Evolutionary conservation across 1,140 invertebrate species (phyloP).

Genomic region (Chironomus striatipennis): DNA sequence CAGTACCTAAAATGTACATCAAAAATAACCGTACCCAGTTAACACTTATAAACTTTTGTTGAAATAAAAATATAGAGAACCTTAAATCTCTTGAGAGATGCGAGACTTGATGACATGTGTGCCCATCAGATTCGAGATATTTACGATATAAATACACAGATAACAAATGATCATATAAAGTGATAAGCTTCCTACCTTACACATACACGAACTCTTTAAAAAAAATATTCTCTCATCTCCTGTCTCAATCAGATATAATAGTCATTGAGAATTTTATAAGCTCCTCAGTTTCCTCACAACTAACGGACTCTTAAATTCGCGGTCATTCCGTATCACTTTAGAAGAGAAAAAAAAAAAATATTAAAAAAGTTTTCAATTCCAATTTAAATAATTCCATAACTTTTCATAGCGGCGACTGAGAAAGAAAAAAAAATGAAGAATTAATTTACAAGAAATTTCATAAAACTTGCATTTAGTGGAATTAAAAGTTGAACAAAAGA

Average conservation of each 20-base stretch:
- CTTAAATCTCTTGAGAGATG: neutral
- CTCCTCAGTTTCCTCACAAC: constrained; percentile 4
- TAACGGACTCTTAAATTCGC: neutral
- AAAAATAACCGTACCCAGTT: no score
- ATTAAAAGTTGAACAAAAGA: neutral
- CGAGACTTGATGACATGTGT: neutral
- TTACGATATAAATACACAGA: neutral
- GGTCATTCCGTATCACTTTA: neutral
- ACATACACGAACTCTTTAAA: neutral
- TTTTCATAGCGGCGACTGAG: no score
- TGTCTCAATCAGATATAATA: neutral
- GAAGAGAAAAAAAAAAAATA: no score
- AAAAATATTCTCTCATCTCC: neutral
- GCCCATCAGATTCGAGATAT: constrained; percentile 6
- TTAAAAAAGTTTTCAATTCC: no score
- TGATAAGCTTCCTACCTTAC: neutral
- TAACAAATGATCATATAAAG: neutral
- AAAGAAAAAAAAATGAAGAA: neutral
- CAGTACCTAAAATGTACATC: no score
- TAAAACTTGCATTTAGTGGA: neutral
- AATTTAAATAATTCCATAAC: no score
- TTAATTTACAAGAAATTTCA: neutral
- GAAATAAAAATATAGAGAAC: no score
- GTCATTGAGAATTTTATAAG: constrained; percentile 13
- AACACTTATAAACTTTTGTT: no score